Evolutionary conservation across 2,888 invertebrate genomes (phyloP), one percentile per base, ranked within the genome.

Genomic region (Ellobium chinense): DNA sequence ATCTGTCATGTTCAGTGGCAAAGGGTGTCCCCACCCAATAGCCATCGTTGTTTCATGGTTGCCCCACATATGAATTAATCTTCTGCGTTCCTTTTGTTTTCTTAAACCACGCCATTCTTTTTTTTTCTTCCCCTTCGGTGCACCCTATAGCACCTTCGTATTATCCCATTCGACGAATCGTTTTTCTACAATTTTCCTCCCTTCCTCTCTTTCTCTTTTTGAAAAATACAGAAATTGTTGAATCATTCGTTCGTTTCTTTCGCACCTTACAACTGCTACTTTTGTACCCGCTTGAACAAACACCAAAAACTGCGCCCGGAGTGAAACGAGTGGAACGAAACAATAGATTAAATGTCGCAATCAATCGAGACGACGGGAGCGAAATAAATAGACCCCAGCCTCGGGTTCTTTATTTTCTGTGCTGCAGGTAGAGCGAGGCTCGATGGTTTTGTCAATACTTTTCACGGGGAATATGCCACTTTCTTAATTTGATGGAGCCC

Each of bases 281-380:
- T 70, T 56, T 56, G 46, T 46, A 46, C 18, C 18, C 46, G 46
- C 46, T 18, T 12, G 7, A n/a, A 31, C 56, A 70, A 56, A 56
- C 70, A 56, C 31, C 21, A n/a, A 70, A 70, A 34, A 2, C 46
- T 0, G 54, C 18, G n/a, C 56, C 9, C 0, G 31, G n/a, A n/a
- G 21, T 56, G 56, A 56, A 56, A 56, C 54, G 46, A 56, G 56
- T 3, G 29, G 21, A 34, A 31, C 31, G 31, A n/a, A 27, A 70
- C 56, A 70, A 70, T 70, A 31, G 31, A 7, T 21, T 34, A 70
- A 70, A 70, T 70, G 54, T 70, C 70, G 70, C 70, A 70, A 70
- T 56, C 70, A 70, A 70, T 70, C n/a, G 70, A 46, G 21, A 34
- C n/a, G 21, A 46, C 1, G 31, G 70, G 12, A 34, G 31, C 18